Base-by-base conservation (phyloP, 2,797 vertebrate genomes). In the Scyliorhinus canicula region DNA sequence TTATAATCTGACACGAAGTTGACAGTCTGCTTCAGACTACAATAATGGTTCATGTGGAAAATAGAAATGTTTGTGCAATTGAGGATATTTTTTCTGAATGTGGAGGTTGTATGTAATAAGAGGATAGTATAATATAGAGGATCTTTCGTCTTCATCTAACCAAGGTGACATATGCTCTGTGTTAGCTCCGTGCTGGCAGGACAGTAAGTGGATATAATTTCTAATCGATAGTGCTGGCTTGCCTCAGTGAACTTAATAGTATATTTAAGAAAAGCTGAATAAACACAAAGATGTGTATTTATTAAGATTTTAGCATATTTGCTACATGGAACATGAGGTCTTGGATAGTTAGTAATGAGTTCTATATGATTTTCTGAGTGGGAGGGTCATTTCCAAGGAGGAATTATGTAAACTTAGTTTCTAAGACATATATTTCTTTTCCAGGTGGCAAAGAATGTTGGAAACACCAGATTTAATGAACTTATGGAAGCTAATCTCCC, bases 391-490 rank as follows among this genome's bases (percentile, higher is more conserved):
- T 44, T 60, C 57, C 60, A 1, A 65, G 40, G 57, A 91, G 60
- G 21, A 63, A 65, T 65, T 95, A 26, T 60, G 44, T 47, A 28
- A 40, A 79, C 14, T 95, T 12, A 85, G 0, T 55, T 55, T 95
- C 50, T 95, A 63, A 95, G 11, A 31, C 67, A 21, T 74, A 84
- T 91, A 71, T 50, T 95, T 95, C 52, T 95, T 95, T 95, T 96
- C 93, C 95, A 98, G 97, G 95, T 96, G 96, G 98, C 96, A 0
- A 97, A 97, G 95, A 98, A 98, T 77, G 97, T 98, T 24, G 97
- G 98, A 12, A 98, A 98, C 95, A 97, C 97, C 40, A 97, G 97
- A 94, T 98, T 98, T 96, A 98, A 98, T 60, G 96, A 97, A 77
- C 97, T 98, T 52, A 96, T 98, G 96, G 98, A 98, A 96, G 97